Percentiles rank a stretch among this genome's conserved stretches.
Evolutionary conservation across 1,140 invertebrate genomes (phyloP).

Genomic region (Anagrus nilaparvatae): DNA sequence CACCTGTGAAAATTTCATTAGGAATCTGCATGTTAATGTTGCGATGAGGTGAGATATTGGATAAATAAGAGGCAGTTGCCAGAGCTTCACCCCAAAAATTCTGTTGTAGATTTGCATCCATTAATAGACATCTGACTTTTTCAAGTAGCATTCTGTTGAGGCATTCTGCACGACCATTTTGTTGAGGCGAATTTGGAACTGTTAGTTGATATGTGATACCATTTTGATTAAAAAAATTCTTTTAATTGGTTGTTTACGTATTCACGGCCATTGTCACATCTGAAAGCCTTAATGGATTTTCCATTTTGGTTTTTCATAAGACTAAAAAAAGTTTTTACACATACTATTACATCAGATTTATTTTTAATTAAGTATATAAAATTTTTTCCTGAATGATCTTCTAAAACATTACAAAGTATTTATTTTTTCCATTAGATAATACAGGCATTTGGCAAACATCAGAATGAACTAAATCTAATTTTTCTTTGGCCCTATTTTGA

Average conservation of each 20-base stretch:
- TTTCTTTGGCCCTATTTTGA: not conserved
- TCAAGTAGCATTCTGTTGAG: not conserved
- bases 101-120: not conserved
- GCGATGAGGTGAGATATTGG: not conserved
- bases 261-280: not conserved
- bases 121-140: not conserved
- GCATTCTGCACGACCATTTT: not conserved
- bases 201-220: not conserved
- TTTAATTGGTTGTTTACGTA: not conserved
- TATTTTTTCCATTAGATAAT: not conserved
- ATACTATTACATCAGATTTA: not conserved
- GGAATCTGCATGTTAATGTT: too few relatives aligned
- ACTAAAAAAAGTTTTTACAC: not conserved
- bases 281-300: not conserved
- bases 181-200: not conserved
- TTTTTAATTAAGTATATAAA: not conserved
- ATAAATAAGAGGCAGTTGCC: not conserved
- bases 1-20: too few relatives aligned
- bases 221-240: not conserved
- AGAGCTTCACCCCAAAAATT: not conserved
- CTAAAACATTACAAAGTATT: not conserved
- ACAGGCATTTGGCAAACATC: not conserved
- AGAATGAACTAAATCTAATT: not conserved
- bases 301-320: not conserved
- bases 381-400: not conserved